phyloP scores from a whole-genome alignment of 2,888 invertebrate species.

The Ormia ochracea region DNA sequence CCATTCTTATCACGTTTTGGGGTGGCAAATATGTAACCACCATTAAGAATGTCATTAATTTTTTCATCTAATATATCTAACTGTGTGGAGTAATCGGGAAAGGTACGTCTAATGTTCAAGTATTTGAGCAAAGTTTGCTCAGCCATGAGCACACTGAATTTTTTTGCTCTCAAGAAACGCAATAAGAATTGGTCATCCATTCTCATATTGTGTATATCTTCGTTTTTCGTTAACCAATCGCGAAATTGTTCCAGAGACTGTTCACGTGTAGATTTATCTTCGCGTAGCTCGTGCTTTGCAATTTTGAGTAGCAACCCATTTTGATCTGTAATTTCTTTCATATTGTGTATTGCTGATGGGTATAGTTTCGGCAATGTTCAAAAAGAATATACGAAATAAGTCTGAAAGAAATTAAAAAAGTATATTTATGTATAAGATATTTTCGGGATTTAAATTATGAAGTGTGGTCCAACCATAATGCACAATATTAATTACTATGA shows the following conservation, averaged over 20 bases:
- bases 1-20: constrained; percentile 85
- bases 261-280: constrained; percentile 81
- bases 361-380: neutral
- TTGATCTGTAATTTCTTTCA: constrained; percentile 45
- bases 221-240: constrained; percentile 84
- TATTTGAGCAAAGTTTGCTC: constrained; percentile 88
- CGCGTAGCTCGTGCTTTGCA: constrained; percentile 83
- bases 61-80: constrained; percentile 82
- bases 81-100: constrained; percentile 81
- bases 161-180: constrained; percentile 86
- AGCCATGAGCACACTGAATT: constrained; percentile 87
- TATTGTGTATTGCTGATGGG: neutral
- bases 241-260: constrained; percentile 82
- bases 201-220: constrained; percentile 83
- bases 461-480: too few relatives aligned
- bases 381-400: neutral
- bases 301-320: constrained; percentile 73
- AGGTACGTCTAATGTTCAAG: constrained; percentile 84
- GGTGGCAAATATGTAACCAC: constrained; percentile 86
- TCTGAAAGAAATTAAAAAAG: neutral
- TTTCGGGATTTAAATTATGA: too few relatives aligned
- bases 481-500: too few relatives aligned
- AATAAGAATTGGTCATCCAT: constrained; percentile 85
- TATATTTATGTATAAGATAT: too few relatives aligned
- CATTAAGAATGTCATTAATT: constrained; percentile 81